phyloP scores from a whole-genome alignment of 1,140 invertebrate species.

The Lithobius niger region DNA sequence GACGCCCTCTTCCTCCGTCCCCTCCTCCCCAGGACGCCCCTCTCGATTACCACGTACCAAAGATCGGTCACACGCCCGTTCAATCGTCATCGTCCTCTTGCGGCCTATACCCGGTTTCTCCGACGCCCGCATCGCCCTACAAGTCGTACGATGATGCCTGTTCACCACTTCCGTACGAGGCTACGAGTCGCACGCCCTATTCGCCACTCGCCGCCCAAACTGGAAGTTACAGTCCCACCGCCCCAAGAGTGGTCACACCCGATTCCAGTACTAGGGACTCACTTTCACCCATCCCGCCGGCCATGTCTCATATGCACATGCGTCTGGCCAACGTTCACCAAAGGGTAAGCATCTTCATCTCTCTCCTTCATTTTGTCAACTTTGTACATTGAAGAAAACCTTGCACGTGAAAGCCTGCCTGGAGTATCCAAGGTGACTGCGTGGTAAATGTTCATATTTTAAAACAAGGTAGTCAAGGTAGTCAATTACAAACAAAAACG shows the following conservation, averaged over 20 bases:
- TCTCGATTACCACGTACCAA: constrained; percentile 74
- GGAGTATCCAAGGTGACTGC: too few species aligned
- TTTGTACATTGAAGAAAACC: too few species aligned
- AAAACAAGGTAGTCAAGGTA: too few species aligned
- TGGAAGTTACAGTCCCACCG: not conserved
- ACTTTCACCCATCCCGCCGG: not conserved
- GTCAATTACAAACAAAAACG: too few species aligned
- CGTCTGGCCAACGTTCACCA: not conserved
- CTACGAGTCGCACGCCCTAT: not conserved
- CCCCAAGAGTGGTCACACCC: not conserved
- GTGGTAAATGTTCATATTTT: too few species aligned
- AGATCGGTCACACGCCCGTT: constrained; percentile 31
- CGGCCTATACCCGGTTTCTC: not conserved
- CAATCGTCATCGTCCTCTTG: not conserved
- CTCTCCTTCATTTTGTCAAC: too few species aligned
- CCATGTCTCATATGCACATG: not conserved
- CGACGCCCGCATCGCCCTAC: not conserved
- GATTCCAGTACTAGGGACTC: not conserved
- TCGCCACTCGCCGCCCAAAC: not conserved
- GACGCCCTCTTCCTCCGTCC: constrained; percentile 37
- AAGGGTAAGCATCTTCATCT: too few species aligned
- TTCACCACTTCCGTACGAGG: not conserved
- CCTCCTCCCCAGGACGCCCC: constrained; percentile 57
- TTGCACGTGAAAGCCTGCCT: too few species aligned
- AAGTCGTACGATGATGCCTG: not conserved